Base-by-base conservation (phyloP, 2,113 vertebrate species). In the Micromys minutus region DNA sequence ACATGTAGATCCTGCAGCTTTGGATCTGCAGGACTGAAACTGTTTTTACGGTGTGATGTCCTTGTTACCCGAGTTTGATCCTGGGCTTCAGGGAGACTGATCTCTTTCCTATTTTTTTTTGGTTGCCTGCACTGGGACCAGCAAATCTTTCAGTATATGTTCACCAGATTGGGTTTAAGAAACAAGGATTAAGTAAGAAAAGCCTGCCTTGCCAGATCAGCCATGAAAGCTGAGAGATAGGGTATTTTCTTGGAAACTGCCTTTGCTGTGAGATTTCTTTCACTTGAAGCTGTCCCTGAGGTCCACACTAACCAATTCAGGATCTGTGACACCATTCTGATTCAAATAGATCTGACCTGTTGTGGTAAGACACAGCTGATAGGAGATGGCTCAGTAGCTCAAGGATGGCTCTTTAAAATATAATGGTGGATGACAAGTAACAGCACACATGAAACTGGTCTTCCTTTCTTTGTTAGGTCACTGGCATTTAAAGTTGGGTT, bases 321-420 rank as follows among this genome's bases (percentile, higher is more conserved):
- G n/a, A 91, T 57, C 65, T 74, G 29, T 93, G 1, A 31, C 6
- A 87, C 39, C 55, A 55, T 94, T 97, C 90, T 92, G 90, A 97
- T 96, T 97, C 93, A 97, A 96, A 97, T 88, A 84, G 16, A 19
- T 90, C 95, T 95, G 97, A 95, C 55, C 74, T 2, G 22, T 80
- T 81, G 89, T 85, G 93, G 79, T 87, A 84, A 97, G 36, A 72
- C 85, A 80, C 17, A 61, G 59, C 45, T 21, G 21, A 2, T 17
- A n/a, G 26, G 63, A 50, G 75, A 81, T 26, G n/a, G 65, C 39
- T 94, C 55, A 29, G 57, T 72, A 52, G 72, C 8, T 79, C 26
- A 34, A 50, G 45, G 8, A 50, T n/a, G 39, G 61, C 63, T 45
- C 42, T 31, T 55, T 84, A 75, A 77, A 95, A 87, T 84, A 92